phyloP scores from a whole-genome alignment of 1,140 invertebrate genomes.

The Euura saliciscinereae region DNA sequence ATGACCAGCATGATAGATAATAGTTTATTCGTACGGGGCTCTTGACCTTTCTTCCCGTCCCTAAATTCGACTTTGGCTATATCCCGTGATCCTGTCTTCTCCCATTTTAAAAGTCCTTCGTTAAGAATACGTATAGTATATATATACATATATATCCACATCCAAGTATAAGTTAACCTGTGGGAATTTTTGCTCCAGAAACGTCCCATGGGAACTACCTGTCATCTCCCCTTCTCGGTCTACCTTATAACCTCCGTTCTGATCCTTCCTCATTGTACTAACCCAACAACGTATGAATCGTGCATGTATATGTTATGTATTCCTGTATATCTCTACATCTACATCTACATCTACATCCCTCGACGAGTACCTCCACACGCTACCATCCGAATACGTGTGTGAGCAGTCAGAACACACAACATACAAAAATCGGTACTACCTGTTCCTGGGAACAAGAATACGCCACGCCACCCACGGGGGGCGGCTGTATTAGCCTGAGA shows the following conservation, averaged over 20 bases:
- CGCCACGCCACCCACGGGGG: constrained; percentile 21
- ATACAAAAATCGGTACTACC: constrained; percentile 27
- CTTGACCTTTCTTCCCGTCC: constrained; percentile 4
- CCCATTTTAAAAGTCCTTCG: neutral
- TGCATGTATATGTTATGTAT: neutral
- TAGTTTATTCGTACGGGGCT: neutral
- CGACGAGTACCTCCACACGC: no score
- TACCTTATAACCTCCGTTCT: neutral
- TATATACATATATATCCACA: no score
- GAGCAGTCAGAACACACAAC: constrained; percentile 23
- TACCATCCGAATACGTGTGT: no score
- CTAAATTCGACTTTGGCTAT: neutral
- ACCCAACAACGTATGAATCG: neutral
- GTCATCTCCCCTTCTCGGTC: constrained; percentile 29
- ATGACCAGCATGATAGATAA: neutral
- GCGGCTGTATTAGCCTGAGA: constrained; percentile 23
- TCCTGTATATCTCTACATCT: neutral
- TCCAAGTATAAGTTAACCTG: constrained; percentile 26
- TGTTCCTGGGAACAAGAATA: constrained; percentile 44
- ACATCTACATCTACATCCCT: neutral
- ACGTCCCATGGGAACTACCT: constrained; percentile 50
- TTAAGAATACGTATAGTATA: neutral
- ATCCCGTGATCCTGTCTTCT: constrained; percentile 1
- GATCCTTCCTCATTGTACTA: constrained; percentile 9
- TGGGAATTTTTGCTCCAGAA: constrained; percentile 41